These are phyloP conservation scores for Poecile montanus DNA, from an alignment of 2,797 vertebrate genomes.

Conservation along the genomic window DNA sequence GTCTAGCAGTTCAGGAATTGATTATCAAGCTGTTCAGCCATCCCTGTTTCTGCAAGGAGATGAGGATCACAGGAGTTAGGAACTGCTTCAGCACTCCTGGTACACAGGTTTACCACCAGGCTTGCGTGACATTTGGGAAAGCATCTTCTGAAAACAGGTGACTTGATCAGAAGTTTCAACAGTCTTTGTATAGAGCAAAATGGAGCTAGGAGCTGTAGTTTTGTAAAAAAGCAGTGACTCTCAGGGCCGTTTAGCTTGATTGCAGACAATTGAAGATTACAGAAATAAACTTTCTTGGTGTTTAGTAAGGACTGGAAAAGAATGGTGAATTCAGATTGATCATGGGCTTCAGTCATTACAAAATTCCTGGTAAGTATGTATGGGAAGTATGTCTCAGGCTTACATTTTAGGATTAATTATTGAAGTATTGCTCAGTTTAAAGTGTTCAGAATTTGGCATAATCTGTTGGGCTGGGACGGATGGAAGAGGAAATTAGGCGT, in stretches of 20 bases:
- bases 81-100: background rate
- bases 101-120: background rate
- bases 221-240: background rate
- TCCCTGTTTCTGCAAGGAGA: background rate
- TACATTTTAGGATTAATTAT: background rate
- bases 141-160: background rate
- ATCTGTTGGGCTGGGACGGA: background rate
- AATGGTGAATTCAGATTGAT: background rate
- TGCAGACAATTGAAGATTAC: background rate
- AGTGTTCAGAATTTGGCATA: background rate
- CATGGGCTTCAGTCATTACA: background rate
- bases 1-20: background rate
- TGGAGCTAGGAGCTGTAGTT: background rate
- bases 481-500: background rate
- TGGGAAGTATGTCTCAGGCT: background rate
- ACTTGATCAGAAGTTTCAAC: background rate
- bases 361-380: background rate
- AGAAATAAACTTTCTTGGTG: background rate
- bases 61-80: background rate
- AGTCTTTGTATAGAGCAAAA: background rate
- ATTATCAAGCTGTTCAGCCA: background rate
- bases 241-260: background rate
- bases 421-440: background rate
- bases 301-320: background rate
- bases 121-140: rapidly evolving